These are phyloP conservation scores for Eustalomyia histrio DNA, from an alignment of 2,888 invertebrate genomes.

Conservation along the genomic window DNA sequence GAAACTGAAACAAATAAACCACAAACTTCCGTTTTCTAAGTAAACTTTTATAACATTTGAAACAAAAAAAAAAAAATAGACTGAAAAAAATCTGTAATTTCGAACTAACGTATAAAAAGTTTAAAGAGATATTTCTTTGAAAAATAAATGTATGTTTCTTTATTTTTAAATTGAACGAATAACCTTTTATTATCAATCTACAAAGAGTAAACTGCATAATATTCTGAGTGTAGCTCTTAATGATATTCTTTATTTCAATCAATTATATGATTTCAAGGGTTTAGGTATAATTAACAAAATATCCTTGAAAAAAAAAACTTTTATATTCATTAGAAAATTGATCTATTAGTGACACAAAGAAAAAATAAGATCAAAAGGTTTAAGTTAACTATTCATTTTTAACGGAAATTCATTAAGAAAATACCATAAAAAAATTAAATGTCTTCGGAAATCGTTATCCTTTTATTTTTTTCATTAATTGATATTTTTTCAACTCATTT, in stretches of 20 bases:
- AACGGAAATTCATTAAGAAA: slow-evolving; percentile 61
- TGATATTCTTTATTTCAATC: not conserved
- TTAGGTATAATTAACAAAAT: not conserved
- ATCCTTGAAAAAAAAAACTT: not conserved
- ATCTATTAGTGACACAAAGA: not conserved
- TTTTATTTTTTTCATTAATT: slow-evolving; percentile 60
- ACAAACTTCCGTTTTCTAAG: too few relatives aligned
- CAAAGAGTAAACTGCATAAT: too few relatives aligned
- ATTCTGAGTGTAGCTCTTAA: too few relatives aligned
- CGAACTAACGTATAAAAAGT: too few relatives aligned
- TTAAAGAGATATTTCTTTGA: too few relatives aligned
- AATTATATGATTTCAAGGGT: not conserved
- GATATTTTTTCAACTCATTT: slow-evolving; percentile 59
- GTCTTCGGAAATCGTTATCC: slow-evolving; percentile 63
- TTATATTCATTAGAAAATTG: slow-evolving; percentile 11
- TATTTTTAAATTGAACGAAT: too few relatives aligned
- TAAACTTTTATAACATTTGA: too few relatives aligned
- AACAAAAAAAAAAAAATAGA: too few relatives aligned
- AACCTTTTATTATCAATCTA: too few relatives aligned
- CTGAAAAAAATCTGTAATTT: too few relatives aligned
- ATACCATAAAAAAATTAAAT: slow-evolving; percentile 32
- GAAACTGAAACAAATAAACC: too few relatives aligned
- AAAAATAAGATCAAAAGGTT: not conserved
- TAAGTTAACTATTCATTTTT: slow-evolving; percentile 30
- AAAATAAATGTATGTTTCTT: too few relatives aligned